Evolutionary conservation across 2,888 invertebrate species (phyloP), one percentile per base, ranked within the genome.

Genomic region (Drosophila colorata): DNA sequence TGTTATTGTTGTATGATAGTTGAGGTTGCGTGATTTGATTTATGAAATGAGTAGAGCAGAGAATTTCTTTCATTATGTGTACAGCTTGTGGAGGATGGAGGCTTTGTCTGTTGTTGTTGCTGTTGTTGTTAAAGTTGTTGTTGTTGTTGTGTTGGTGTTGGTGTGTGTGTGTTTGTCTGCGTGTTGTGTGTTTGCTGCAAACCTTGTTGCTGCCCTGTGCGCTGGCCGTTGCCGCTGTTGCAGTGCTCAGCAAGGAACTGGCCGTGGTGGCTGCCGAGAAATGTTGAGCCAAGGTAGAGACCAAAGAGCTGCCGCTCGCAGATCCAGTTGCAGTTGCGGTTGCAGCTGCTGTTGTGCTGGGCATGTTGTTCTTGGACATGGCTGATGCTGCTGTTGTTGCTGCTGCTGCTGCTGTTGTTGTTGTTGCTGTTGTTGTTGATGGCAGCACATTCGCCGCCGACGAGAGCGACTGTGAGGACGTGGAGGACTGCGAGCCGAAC

Each of bases 251-350:
- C 63, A 86, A 25, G 6, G 88, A 78, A 58, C 88, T 82, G 48
- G 90, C 85, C 41, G 90, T 82, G 13, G 86, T 89, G 18, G 86
- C 89, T 23, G 90, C 88, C 64, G 90, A 89, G 28, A 90, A 90
- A 67, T 90, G 90, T 40, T 90, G 90, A 38, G 90, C 89, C 65
- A 90, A 69, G n/a, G 90, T 90, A 23, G 91, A 90, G 2, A 90
- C 90, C 64, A 90, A 64, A 8, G 90, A 75, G 35, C 25, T 64
- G 41, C 64, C 35, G 35, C 64, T 67, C 3, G 28, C 28, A 28
- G 28, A 28, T 28, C 28, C 28, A 0, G 47, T 18, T 37, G 53
- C 48, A 16, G 46, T 46, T 43, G 51, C 46, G 40, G 48, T 48
- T 14, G 25, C 48, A 14, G 56, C 55, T 20, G 66, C 25, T 18